Evolutionary conservation across 2,797 vertebrate species (phyloP).

Genomic region (Hypotaenidia okinawae): DNA sequence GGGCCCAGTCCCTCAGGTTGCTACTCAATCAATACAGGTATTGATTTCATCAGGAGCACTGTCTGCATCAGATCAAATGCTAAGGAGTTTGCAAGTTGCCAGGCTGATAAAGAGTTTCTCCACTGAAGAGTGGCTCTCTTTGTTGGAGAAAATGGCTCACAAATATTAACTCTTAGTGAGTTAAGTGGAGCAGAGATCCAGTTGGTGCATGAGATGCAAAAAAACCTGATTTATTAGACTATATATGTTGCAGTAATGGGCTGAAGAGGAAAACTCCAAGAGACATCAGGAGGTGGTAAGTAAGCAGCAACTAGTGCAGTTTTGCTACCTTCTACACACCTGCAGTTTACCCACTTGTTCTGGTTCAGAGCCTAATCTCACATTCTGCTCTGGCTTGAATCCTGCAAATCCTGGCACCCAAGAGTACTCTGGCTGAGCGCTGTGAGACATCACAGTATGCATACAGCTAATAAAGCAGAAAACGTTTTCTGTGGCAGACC

Average conservation of each 20-base stretch:
- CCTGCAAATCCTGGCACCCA: slow-evolving; percentile 32
- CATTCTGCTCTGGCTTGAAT: slow-evolving; percentile 27
- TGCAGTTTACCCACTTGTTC: neutral
- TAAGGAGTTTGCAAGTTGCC: slow-evolving; percentile 25
- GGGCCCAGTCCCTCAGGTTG: neutral
- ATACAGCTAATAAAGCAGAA: slow-evolving; percentile 53
- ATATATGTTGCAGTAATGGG: neutral
- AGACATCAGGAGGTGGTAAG: neutral
- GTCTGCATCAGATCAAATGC: slow-evolving; percentile 37
- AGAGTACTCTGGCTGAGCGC: neutral
- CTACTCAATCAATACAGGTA: slow-evolving; percentile 24
- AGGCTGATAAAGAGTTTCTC: slow-evolving; percentile 41
- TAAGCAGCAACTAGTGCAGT: neutral
- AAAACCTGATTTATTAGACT: neutral
- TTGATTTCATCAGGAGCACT: slow-evolving; percentile 43
- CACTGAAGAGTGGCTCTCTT: neutral
- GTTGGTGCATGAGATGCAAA: neutral
- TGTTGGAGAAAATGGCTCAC: neutral
- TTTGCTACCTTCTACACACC: neutral
- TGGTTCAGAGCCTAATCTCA: neutral
- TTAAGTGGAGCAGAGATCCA: neutral
- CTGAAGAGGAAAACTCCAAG: neutral
- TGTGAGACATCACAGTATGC: neutral
- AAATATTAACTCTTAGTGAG: neutral
- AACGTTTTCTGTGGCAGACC: slow-evolving; percentile 45